Conservation (phyloP, 2,888 invertebrate species). For the Sinotaia quadrata region DNA sequence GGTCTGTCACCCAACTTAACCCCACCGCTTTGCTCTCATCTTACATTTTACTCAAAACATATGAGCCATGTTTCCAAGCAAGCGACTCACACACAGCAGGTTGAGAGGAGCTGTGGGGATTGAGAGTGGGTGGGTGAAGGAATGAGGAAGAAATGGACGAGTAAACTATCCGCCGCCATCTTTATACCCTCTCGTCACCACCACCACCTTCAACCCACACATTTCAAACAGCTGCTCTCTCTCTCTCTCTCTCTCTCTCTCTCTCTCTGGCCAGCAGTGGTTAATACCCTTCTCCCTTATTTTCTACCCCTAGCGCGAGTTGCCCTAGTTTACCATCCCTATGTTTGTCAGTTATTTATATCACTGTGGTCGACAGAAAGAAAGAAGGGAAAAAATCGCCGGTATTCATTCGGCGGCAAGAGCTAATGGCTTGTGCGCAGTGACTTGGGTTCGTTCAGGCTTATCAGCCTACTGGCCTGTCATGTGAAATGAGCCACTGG, state of each 20-base stretch:
- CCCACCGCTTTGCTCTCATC: not conserved
- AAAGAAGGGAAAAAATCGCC: not conserved
- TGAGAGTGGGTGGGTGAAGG: no score
- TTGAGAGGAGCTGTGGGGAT: no score
- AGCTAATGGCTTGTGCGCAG: constrained; percentile 5
- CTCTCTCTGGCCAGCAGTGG: not conserved
- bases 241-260: not conserved
- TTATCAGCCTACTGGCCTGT: constrained; percentile 26
- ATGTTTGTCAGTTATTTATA: constrained; percentile 7
- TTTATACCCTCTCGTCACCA: no score
- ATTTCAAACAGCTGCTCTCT: no score
- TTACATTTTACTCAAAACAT: no score
- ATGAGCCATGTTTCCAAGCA: no score
- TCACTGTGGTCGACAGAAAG: not conserved
- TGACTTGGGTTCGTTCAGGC: constrained; percentile 3
- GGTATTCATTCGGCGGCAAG: not conserved
- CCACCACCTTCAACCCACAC: no score
- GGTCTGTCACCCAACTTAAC: not conserved
- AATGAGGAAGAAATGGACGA: no score
- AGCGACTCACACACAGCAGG: no score
- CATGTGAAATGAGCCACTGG: constrained; percentile 25
- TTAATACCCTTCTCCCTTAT: not conserved
- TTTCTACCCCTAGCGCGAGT: not conserved
- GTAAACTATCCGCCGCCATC: no score
- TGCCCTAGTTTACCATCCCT: not conserved